phyloP scores from a whole-genome alignment of 2,113 vertebrate genomes.

The Saccopteryx bilineata region DNA sequence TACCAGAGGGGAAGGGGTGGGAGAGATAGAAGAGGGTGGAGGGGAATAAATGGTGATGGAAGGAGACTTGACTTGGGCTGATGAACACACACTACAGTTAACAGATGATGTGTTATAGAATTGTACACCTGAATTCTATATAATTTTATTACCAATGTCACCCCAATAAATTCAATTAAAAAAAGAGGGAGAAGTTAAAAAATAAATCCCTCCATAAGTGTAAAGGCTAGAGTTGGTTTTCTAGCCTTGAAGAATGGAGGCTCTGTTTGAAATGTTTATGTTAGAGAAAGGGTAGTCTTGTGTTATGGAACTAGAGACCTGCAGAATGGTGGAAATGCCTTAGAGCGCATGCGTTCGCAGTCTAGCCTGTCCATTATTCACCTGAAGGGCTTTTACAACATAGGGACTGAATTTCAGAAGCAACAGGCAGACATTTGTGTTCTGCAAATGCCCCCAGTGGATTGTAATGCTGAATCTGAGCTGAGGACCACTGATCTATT shows the following conservation, averaged over 20 bases:
- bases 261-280: slow-evolving; percentile 22
- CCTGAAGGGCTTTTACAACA: neutral
- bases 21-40: neutral
- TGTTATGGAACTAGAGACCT: neutral
- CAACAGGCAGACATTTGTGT: neutral
- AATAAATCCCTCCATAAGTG: neutral
- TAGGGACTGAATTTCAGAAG: neutral
- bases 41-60: neutral
- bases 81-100: neutral
- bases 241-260: neutral
- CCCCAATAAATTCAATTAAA: neutral
- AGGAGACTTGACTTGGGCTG: neutral
- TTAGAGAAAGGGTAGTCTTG: neutral
- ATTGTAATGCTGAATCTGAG: neutral
- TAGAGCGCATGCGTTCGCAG: neutral
- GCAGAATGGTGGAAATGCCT: neutral
- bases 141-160: neutral
- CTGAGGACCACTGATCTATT: slow-evolving; percentile 25
- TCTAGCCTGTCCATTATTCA: neutral
- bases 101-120: neutral
- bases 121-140: neutral
- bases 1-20: neutral
- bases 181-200: neutral
- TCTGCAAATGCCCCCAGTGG: neutral
- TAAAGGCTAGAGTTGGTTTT: slow-evolving; percentile 1